Conservation (phyloP, 1,140 invertebrate species). For the Antheraea pernyi region DNA sequence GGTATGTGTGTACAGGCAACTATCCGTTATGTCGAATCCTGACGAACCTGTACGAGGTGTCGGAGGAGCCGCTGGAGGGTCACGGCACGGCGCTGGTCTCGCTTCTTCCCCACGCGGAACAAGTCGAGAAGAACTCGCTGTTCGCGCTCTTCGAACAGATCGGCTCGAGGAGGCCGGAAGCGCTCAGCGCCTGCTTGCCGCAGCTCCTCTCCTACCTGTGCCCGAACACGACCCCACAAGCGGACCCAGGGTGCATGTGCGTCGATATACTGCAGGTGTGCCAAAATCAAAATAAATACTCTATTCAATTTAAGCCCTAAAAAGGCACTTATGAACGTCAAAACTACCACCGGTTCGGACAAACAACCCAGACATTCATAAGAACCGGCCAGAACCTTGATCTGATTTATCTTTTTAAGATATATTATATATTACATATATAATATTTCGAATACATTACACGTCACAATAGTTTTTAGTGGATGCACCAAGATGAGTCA, state of each 20-base stretch:
- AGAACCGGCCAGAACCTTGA: too few species aligned
- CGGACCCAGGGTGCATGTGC: constrained; percentile 69
- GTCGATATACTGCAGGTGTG: constrained; percentile 81
- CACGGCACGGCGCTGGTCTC: constrained; percentile 91
- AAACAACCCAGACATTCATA: too few species aligned
- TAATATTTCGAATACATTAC: too few species aligned
- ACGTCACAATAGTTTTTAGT: too few species aligned
- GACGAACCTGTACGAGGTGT: constrained; percentile 93
- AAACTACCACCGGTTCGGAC: too few species aligned
- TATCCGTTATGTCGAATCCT: constrained; percentile 91
- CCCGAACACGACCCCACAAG: constrained; percentile 49
- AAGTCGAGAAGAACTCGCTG: constrained; percentile 90
- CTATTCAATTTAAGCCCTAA: too few species aligned
- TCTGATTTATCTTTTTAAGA: too few species aligned
- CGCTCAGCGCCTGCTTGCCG: constrained; percentile 88
- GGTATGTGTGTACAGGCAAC: constrained; percentile 82
- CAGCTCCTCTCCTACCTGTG: constrained; percentile 87
- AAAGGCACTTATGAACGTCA: too few species aligned
- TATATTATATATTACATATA: too few species aligned
- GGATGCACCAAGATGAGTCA: too few species aligned
- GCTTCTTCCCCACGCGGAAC: constrained; percentile 89
- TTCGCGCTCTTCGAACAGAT: constrained; percentile 90
- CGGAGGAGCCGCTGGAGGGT: constrained; percentile 90
- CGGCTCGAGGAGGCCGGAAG: constrained; percentile 88
- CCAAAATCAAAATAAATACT: too few species aligned